Percentiles rank a stretch among this genome's conserved stretches.
Conservation (phyloP, 2,113 vertebrate genomes). For the Zosterops pallidus region DNA sequence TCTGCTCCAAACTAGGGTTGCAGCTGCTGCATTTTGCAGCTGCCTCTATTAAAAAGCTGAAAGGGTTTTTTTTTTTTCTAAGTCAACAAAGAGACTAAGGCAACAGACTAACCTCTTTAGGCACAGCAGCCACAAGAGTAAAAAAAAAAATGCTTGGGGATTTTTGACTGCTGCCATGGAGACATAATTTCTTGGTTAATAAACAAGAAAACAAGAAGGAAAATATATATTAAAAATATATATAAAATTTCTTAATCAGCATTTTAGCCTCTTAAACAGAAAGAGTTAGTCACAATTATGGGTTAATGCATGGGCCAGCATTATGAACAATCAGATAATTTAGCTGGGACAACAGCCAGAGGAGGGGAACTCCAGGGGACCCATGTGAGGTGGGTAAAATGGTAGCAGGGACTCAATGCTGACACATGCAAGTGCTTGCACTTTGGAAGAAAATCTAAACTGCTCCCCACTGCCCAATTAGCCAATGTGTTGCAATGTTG, state of each 20-base stretch:
- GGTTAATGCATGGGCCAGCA: background rate
- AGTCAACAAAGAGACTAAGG: background rate
- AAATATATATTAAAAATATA: background rate
- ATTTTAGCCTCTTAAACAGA: background rate
- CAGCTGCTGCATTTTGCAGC: background rate
- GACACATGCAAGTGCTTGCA: constrained; percentile 1
- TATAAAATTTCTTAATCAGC: background rate
- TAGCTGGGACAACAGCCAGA: background rate
- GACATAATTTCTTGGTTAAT: background rate
- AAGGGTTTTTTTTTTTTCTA: background rate
- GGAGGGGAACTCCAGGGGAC: background rate
- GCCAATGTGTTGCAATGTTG: background rate
- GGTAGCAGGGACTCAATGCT: background rate
- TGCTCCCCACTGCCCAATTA: constrained; percentile 42
- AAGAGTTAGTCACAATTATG: background rate
- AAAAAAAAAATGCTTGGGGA: background rate
- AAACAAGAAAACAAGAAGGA: background rate
- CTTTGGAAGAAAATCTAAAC: constrained; percentile 17
- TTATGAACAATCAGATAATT: background rate
- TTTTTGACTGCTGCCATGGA: constrained; percentile 1
- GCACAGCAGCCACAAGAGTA: background rate
- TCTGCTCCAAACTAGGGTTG: background rate
- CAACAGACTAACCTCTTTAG: background rate
- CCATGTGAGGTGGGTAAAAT: background rate
- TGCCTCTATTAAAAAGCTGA: background rate